Evolutionary conservation across 1,140 invertebrate genomes (phyloP), one percentile per base, ranked within the genome.

Genomic region (Reticulitermes speratus): DNA sequence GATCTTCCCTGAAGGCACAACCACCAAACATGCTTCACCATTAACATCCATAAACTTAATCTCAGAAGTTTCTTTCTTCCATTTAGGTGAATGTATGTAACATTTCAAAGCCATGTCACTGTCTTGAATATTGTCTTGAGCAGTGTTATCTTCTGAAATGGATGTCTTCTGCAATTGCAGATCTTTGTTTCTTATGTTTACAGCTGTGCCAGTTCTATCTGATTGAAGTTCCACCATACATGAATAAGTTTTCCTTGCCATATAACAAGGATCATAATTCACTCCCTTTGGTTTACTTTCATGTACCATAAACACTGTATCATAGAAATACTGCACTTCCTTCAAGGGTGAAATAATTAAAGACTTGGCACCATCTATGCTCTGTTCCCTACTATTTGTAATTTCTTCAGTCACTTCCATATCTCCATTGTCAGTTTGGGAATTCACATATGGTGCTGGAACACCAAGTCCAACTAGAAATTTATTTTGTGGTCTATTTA

Each of bases 81-180:
- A 55, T 5, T 55, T 55, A 55, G 52, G 19, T 55, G 52, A 21
- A 19, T 55, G 8, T 21, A 1, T 16, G 19, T 16, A 19, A 21
- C 14, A 55, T 55, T 16, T 55, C 44, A 86, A 85, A 65, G 87
- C 88, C 84, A n/a, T 86, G 32, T 88, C 88, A 75, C 87, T 87
- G 82, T 82, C 86, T 85, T 88, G 87, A 86, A 89, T 52, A 84
- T 88, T 87, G 83, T 88, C 88, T 85, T 84, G 84, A 81, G 88
- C 88, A 86, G 82, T 48, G 84, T 30, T 82, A 23, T 75, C 38
- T 75, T 44, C 75, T 32, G n/a, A n/a, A 81, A 19, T 14, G 44
- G 85, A 21, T 44, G 5, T 44, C 32, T 84, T n/a, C 21, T 19
- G 14, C 19, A 84, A 84, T 12, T 84, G 7, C n/a, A 12, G 3